These are phyloP conservation scores for Barypeithes pellucidus DNA, from an alignment of 2,888 invertebrate species.

Conservation along the genomic window DNA sequence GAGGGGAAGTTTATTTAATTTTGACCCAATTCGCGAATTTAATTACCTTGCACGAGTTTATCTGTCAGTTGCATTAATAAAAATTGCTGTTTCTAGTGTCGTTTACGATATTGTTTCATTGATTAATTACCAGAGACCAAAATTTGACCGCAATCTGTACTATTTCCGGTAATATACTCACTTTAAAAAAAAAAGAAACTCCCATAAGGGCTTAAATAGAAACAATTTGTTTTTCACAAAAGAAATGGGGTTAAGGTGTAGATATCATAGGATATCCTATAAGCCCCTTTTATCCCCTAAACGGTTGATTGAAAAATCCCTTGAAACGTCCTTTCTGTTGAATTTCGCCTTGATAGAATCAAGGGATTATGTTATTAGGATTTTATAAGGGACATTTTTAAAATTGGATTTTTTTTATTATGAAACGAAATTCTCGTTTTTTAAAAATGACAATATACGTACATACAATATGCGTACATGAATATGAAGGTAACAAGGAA, in stretches of 20 bases:
- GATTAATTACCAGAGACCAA: no score
- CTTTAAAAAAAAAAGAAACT: not conserved
- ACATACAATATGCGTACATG: no score
- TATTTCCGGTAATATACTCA: no score
- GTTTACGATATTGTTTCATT: no score
- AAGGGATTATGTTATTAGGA: not conserved
- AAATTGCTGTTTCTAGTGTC: no score
- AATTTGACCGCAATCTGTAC: no score
- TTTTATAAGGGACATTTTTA: not conserved
- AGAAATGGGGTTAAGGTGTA: not conserved
- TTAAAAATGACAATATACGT: no score
- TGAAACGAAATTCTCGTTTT: no score
- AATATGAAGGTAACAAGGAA: no score
- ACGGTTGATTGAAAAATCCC: not conserved
- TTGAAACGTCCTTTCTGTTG: not conserved
- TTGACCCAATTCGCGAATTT: not conserved
- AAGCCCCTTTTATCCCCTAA: not conserved
- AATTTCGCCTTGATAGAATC: not conserved
- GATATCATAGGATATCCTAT: not conserved
- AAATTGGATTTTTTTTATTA: not conserved
- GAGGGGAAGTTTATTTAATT: conserved; percentile 1
- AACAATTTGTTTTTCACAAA: conserved; percentile 1
- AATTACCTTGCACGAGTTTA: conserved; percentile 1
- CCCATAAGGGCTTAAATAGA: not conserved
- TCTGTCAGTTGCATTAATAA: not conserved